Evolutionary conservation across 2,888 invertebrate species (phyloP), one percentile per base, ranked within the genome.

Genomic region (Napeogenes inachia): DNA sequence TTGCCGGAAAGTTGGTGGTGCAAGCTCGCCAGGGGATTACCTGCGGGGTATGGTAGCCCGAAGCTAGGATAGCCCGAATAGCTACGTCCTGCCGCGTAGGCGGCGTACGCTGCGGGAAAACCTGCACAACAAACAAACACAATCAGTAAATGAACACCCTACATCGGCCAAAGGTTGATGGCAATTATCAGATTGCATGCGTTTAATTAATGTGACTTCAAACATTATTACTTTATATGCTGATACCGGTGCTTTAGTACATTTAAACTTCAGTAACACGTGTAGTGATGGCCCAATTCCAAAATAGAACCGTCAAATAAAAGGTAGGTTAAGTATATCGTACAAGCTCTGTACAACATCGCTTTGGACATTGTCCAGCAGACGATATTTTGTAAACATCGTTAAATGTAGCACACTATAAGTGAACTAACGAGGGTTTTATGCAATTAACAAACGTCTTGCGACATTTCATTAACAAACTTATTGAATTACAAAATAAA

Each of bases 11-110:
- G 87, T 89, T 93, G 93, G 92, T 94, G 94, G 92, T 94, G 94
- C 93, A 94, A 93, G 93, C 94, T 94, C 92, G 93, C 92, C 92
- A 94, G 93, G 92, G 94, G 89, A 94, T 97, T 96, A 97, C 97
- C 97, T 96, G 97, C 96, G 89, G 97, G 97, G 92, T 97, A 97
- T 89, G 97, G 97, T 92, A 98, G 96, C 94, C 97, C 97, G 93
- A 97, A 97, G 94, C 97, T 96, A 93, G 97, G 97, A 94, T 97
- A 97, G 93, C 97, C 97, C 93, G 97, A 97, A 93, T 97, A 98
- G 90, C 97, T 96, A 92, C 97, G 96, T 91, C 97, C 97, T 89
- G 97, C 96, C 93, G 97, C 97, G 92, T 97, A 97, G 85, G 97
- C 97, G 92, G 97, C 97, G 92, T 97, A 97, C 82, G 97, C 97